Evolutionary conservation across 2,888 invertebrate species (phyloP).

Genomic region (Cephonodes hylas): DNA sequence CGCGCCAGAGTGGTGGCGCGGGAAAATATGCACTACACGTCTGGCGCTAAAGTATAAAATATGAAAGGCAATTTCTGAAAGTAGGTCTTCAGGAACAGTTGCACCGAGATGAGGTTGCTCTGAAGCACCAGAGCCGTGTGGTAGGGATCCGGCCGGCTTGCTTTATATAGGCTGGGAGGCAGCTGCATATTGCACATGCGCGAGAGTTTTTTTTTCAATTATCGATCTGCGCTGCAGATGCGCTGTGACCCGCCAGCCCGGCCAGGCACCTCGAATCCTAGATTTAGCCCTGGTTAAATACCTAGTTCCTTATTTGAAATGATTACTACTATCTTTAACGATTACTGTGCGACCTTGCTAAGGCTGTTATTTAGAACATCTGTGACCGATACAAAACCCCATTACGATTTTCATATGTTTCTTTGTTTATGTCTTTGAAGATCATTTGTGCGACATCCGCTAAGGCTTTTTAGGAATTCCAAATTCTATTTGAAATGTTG

Average conservation of each 20-base stretch:
- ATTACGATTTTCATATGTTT: too few relatives aligned
- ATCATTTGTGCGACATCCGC: too few relatives aligned
- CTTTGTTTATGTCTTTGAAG: too few relatives aligned
- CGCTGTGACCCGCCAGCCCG: neutral
- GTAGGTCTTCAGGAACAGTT: neutral
- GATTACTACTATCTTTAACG: too few relatives aligned
- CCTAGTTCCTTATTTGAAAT: neutral
- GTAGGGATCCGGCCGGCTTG: too few relatives aligned
- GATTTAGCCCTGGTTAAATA: neutral
- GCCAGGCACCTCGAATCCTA: neutral
- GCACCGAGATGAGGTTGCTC: neutral
- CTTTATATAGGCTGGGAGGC: neutral
- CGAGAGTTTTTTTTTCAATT: neutral
- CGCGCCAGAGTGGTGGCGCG: neutral
- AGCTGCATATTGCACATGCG: slow-evolving; percentile 9
- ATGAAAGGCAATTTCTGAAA: neutral
- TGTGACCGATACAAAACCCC: too few relatives aligned
- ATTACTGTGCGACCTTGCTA: too few relatives aligned
- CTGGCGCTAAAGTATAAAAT: neutral
- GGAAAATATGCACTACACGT: neutral
- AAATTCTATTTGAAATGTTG: too few relatives aligned
- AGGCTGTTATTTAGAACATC: too few relatives aligned
- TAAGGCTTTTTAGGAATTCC: too few relatives aligned
- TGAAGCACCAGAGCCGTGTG: neutral
- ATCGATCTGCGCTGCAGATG: slow-evolving; percentile 13